Evolutionary conservation across 1,140 invertebrate species (phyloP).

Genomic region (Drosophila takahashii): DNA sequence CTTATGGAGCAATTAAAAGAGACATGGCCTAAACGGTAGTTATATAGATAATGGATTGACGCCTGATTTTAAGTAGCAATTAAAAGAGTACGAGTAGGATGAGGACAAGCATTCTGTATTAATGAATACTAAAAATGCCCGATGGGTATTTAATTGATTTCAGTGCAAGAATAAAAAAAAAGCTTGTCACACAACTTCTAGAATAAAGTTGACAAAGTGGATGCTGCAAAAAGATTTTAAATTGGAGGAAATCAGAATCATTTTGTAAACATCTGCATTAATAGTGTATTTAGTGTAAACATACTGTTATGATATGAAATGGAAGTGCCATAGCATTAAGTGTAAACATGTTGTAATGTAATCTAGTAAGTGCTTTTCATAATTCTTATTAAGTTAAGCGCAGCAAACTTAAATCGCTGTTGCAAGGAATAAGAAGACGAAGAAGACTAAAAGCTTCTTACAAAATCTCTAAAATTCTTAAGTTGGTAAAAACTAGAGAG

Average conservation of each 20-base stretch:
- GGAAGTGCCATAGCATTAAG: too few relatives aligned
- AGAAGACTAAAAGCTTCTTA: too few relatives aligned
- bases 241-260: neutral
- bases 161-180: too few relatives aligned
- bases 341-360: too few relatives aligned
- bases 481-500: too few relatives aligned
- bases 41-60: neutral
- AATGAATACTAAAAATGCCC: neutral
- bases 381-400: too few relatives aligned
- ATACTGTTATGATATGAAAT: too few relatives aligned
- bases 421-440: too few relatives aligned
- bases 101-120: neutral
- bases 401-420: too few relatives aligned
- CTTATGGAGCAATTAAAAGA: neutral
- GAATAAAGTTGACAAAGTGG: neutral
- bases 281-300: too few relatives aligned
- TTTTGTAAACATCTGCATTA: neutral
- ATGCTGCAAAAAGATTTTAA: neutral
- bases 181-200: neutral
- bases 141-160: neutral
- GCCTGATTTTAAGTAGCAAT: conserved; percentile 4
- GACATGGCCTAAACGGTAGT: neutral
- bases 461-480: too few relatives aligned
- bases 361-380: too few relatives aligned
- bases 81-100: neutral